Evolutionary conservation across 2,888 invertebrate genomes (phyloP).

Genomic region (Galeopsomyia nigrocyanea): DNA sequence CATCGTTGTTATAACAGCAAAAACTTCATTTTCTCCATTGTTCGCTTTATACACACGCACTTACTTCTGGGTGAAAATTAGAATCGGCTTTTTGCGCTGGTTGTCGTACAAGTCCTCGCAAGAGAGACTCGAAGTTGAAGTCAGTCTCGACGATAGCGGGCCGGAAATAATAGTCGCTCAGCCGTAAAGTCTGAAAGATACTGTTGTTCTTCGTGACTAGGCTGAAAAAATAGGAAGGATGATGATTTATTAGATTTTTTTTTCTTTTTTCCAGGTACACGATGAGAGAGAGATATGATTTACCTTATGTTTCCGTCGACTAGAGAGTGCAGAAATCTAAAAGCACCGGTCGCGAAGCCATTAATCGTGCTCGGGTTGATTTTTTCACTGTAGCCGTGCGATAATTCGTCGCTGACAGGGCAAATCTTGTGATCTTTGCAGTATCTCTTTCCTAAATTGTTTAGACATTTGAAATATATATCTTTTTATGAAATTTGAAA

Average conservation of each 20-base stretch:
- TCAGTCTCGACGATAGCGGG: conserved; percentile 71
- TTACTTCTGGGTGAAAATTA: conserved; percentile 71
- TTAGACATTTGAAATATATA: too few relatives aligned
- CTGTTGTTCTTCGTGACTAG: conserved; percentile 39
- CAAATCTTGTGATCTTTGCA: conserved; percentile 16
- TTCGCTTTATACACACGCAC: conserved; percentile 53
- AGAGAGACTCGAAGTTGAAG: conserved; percentile 71
- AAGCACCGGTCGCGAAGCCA: conserved; percentile 77
- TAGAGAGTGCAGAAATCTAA: conserved; percentile 76
- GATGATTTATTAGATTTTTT: not conserved
- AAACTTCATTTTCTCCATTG: too few relatives aligned
- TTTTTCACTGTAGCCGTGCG: conserved; percentile 69
- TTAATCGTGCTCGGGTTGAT: conserved; percentile 74
- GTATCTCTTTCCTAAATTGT: conserved; percentile 28
- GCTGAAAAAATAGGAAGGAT: conserved; percentile 4
- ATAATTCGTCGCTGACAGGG: conserved; percentile 4
- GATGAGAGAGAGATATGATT: not conserved
- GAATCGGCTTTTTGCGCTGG: conserved; percentile 73
- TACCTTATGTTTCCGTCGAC: conserved; percentile 69
- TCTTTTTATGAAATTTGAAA: too few relatives aligned
- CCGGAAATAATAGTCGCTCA: conserved; percentile 74
- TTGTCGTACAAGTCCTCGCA: conserved; percentile 73
- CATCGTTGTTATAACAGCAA: conserved; percentile 7
- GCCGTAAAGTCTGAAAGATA: conserved; percentile 58
- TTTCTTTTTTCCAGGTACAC: too few relatives aligned